Percentiles rank a stretch among this genome's conserved stretches.
phyloP scores from a whole-genome alignment of 1,140 invertebrate species.

The Sminthurides bifidus region DNA sequence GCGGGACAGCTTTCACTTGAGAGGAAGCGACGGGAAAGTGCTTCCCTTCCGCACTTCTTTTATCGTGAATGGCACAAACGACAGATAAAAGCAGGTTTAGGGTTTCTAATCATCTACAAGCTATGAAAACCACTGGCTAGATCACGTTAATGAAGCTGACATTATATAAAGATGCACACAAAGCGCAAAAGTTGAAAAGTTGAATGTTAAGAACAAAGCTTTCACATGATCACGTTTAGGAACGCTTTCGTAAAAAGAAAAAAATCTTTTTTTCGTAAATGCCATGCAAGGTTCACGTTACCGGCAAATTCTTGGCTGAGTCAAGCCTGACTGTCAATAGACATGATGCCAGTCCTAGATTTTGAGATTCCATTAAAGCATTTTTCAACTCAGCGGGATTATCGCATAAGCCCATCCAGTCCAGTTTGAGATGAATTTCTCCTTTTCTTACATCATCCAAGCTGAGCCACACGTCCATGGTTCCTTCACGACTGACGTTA shows the following conservation, averaged over 20 bases:
- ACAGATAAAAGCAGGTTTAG: too few species aligned
- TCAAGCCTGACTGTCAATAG: constrained; percentile 75
- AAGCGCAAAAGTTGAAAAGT: too few species aligned
- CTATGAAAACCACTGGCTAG: too few species aligned
- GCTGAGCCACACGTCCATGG: constrained; percentile 59
- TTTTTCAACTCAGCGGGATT: constrained; percentile 55
- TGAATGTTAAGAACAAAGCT: too few species aligned
- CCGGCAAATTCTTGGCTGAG: constrained; percentile 77
- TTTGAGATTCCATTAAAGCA: constrained; percentile 22
- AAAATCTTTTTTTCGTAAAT: neutral
- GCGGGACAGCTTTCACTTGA: too few species aligned
- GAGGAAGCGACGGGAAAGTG: too few species aligned
- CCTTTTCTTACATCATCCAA: constrained; percentile 89
- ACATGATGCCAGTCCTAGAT: constrained; percentile 34
- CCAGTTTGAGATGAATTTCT: constrained; percentile 70
- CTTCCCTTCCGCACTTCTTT: too few species aligned
- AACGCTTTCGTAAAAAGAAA: neutral
- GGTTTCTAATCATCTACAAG: too few species aligned
- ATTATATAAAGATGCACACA: too few species aligned
- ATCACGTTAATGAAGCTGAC: too few species aligned
- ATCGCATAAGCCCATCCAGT: constrained; percentile 70
- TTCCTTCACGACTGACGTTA: constrained; percentile 32
- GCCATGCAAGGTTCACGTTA: constrained; percentile 38
- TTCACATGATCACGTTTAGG: too few species aligned
- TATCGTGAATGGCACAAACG: too few species aligned